Conservation (phyloP, 2,888 invertebrate genomes). For the Lithophane socia region DNA sequence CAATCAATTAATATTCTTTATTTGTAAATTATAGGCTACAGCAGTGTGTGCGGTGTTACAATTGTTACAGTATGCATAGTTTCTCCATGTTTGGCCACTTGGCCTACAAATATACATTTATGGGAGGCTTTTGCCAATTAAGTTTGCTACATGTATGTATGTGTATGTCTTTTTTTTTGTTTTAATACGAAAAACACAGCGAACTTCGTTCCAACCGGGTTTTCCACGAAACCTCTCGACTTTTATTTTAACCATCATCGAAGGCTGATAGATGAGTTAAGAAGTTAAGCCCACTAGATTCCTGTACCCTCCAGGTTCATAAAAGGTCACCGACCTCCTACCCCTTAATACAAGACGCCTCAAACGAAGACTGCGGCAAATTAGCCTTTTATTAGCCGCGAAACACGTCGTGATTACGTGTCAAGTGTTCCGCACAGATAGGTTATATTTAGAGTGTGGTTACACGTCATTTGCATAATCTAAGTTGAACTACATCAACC, state of each 20-base stretch:
- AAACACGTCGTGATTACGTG: conserved; percentile 37
- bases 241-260: background rate
- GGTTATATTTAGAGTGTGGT: conserved; percentile 17
- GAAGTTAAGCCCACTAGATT: background rate
- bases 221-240: background rate
- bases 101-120: no score
- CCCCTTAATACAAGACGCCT: conserved; percentile 1
- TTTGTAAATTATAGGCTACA: no score
- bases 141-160: no score
- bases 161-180: no score
- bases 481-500: conserved; percentile 20
- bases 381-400: conserved; percentile 29
- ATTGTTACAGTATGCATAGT: no score
- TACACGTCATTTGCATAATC: conserved; percentile 47
- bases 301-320: background rate
- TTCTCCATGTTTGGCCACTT: no score
- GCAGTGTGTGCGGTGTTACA: no score
- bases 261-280: background rate
- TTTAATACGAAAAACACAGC: no score
- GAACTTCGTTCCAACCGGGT: background rate
- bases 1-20: no score
- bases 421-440: conserved; percentile 23
- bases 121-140: no score
- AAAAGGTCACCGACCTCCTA: conserved; percentile 17
- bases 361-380: conserved; percentile 21